These are phyloP conservation scores for Diloba caeruleocephala DNA, from an alignment of 2,888 invertebrate genomes.

Conservation along the genomic window DNA sequence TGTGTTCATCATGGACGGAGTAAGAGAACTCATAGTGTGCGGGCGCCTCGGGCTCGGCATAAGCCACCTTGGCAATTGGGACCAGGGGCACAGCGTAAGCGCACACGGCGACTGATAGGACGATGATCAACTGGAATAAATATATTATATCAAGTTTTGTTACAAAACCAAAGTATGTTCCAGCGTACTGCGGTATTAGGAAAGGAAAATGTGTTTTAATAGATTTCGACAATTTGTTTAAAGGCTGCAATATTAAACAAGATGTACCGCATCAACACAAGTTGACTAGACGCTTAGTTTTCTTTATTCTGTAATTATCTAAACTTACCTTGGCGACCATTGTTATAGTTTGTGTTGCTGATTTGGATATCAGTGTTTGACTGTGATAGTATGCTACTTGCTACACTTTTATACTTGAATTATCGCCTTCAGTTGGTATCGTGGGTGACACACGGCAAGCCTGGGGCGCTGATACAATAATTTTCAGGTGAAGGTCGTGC, in stretches of 20 bases:
- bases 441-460: constrained; percentile 36
- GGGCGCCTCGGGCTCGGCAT: constrained; percentile 75
- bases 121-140: constrained; percentile 60
- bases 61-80: constrained; percentile 70
- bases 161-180: no score
- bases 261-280: no score
- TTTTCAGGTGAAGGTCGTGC: constrained; percentile 45
- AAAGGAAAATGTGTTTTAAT: no score
- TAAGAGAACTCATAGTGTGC: constrained; percentile 83
- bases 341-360: constrained; percentile 64
- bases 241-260: neutral
- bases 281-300: no score
- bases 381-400: constrained; percentile 65
- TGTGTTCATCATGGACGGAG: constrained; percentile 81
- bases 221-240: neutral
- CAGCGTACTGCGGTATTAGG: no score
- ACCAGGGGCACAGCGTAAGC: constrained; percentile 66
- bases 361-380: constrained; percentile 67
- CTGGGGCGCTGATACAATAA: constrained; percentile 20
- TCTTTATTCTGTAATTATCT: neutral
- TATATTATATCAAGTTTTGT: neutral
- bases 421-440: constrained; percentile 50
- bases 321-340: constrained; percentile 81
- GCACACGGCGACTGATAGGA: constrained; percentile 68
- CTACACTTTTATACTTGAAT: constrained; percentile 73